Percentiles rank a stretch among this genome's conserved stretches.
Conservation (phyloP, 2,888 invertebrate genomes). For the Azorinus chamasolen region DNA sequence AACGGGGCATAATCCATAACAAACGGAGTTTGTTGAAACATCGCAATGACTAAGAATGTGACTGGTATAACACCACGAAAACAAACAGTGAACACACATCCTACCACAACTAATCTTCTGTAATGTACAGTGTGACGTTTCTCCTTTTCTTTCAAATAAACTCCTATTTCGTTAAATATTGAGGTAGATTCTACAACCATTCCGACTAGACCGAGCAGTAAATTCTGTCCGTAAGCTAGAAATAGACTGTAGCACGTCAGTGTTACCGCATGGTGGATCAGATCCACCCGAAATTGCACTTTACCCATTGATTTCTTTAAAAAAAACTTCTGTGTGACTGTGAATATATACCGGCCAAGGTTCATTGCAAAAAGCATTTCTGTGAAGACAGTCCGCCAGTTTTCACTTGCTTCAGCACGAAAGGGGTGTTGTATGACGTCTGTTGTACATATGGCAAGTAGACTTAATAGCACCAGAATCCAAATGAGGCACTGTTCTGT, state of each 20-base stretch:
- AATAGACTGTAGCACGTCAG: constrained; percentile 65
- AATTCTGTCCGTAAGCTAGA: constrained; percentile 67
- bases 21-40: constrained; percentile 70
- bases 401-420: constrained; percentile 33
- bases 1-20: constrained; percentile 68
- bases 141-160: constrained; percentile 60
- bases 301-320: constrained; percentile 34
- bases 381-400: constrained; percentile 35
- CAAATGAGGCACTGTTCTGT: constrained; percentile 66
- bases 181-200: constrained; percentile 69
- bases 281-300: constrained; percentile 57
- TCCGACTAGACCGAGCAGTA: constrained; percentile 66
- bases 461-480: constrained; percentile 51
- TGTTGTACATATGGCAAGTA: constrained; percentile 59
- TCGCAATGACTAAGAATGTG: constrained; percentile 68
- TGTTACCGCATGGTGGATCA: constrained; percentile 70
- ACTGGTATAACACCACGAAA: constrained; percentile 70
- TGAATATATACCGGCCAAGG: constrained; percentile 69
- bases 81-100: constrained; percentile 60
- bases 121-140: constrained; percentile 54
- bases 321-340: constrained; percentile 52
- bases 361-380: constrained; percentile 63
- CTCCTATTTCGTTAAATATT: constrained; percentile 58
- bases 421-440: constrained; percentile 66
- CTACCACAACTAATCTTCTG: constrained; percentile 50